These are phyloP conservation scores for Chelon labrosus DNA, from an alignment of 2,797 vertebrate species.

Conservation along the genomic window DNA sequence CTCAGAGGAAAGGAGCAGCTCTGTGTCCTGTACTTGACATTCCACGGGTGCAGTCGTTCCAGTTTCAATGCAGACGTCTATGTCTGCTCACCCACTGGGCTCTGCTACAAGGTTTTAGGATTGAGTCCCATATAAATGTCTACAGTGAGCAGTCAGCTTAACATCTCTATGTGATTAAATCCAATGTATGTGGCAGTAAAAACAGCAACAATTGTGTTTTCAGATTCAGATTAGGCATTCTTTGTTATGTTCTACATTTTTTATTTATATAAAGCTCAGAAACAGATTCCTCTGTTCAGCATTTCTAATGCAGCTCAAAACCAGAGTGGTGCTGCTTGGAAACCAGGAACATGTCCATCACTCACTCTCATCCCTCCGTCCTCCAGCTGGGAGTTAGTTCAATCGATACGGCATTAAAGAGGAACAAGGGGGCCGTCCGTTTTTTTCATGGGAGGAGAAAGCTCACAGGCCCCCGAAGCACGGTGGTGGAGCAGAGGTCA, in stretches of 20 bases:
- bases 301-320: not conserved
- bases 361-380: not conserved
- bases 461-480: constrained; percentile 15
- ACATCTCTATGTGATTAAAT: not conserved
- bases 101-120: not conserved
- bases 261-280: not conserved
- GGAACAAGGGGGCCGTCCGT: constrained; percentile 15
- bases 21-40: constrained; percentile 9
- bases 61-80: constrained; percentile 23
- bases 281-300: not conserved
- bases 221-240: not conserved
- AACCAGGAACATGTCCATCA: constrained; percentile 8
- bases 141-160: too few relatives aligned
- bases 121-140: not conserved
- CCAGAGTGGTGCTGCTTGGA: not conserved
- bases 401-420: constrained; percentile 67
- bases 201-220: not conserved
- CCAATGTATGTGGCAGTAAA: not conserved
- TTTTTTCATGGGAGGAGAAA: constrained; percentile 26
- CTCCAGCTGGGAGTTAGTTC: constrained; percentile 19
- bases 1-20: constrained; percentile 5
- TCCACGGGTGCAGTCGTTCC: not conserved
- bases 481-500: constrained; percentile 3
- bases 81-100: not conserved
- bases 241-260: not conserved